Base-by-base conservation (phyloP, 2,888 invertebrate genomes). In the Scaptomyza reducta region DNA sequence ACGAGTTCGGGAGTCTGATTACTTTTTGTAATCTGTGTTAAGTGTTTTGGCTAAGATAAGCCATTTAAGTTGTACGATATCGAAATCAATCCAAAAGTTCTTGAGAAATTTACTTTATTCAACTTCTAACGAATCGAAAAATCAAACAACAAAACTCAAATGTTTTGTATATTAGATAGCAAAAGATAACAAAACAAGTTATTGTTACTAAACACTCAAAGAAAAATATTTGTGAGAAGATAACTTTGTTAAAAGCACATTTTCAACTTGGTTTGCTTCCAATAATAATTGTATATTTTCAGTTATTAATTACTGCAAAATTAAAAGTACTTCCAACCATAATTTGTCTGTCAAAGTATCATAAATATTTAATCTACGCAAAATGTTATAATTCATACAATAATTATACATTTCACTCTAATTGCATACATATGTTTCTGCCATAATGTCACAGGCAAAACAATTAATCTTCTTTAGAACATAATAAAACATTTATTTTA, bases 1-100 rank as follows among this genome's bases (percentile, higher is more conserved):
- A 25, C 47, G 25, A 64, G 75, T 56, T 68, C 59, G 27, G 27
- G 27, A 6, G 3, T 27, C 27, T 27, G 5, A 5, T 27, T 27
- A 27, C 27, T 27, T 6, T 6, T 27, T 27, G 27, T 27, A 6
- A 27, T 22, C 22, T 22, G 22, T 22, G 5, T 27, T 27, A 22
- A 22, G 27, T 27, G 7, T 27, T 27, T 27, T 27, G 27, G 27
- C 27, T 5, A 27, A 27, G 27, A 27, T 27, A 27, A 27, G 5
- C 27, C 27, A 27, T 27, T 7, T 6, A 27, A 27, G 5, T 27
- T 27, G 27, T 7, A n/a, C n/a, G 10, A 1, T 35, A 6, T n/a
- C n/a, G 22, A 22, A 22, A 22, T 22, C 22, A 22, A 22, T 22
- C 2, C 22, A 22, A 22, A 22, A 22, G 22, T 22, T 22, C 22